Base-by-base conservation (phyloP, 2,113 vertebrate species). In the Eulemur rufifrons region DNA sequence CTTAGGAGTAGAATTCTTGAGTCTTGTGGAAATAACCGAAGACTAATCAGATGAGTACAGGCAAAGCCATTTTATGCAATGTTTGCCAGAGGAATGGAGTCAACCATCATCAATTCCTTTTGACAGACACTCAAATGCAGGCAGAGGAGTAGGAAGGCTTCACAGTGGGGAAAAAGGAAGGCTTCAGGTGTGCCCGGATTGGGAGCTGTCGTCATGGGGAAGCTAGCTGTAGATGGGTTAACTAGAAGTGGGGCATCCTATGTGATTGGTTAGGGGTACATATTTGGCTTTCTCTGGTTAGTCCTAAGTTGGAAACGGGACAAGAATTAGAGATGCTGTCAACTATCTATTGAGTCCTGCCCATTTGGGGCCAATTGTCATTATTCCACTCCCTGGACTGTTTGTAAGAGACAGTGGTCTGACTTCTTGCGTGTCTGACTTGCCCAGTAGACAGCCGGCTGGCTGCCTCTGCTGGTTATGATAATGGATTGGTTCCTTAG, bases 181-280 rank as follows among this genome's bases (percentile, higher is more conserved):
- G 5, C 15, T 27, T 9, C 66, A 10, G 8, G 23, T 10, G 11
- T 8, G 42, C 29, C 27, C 18, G 0, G 8, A 17, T 8, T 10
- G 5, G 59, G 47, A 18, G 18, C 25, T 32, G 9, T 14, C 45
- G 25, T 13, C 52, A 3, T 12, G 15, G 5, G 23, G 59, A 77
- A 61, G 17, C 2, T 45, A 61, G 12, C 3, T 52, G 8, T 1
- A 50, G 23, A 21, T 1, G 0, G 27, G 8, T 29, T 77, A 25
- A n/a, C 37, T 25, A 27, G 8, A 23, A 77, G 15, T 3, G 4
- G 12, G 29, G 6, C 17, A 2, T 50, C 39, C 2, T 32, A 15
- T 27, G n/a, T 45, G 14, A 14, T 25, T 56, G 5, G 13, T 66
- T 64, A 66, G 14, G 18, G 10, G n/a, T 8, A 11, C 23, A 61